Evolutionary conservation across 2,888 invertebrate genomes (phyloP).

Genomic region (Mythimna vitellina): DNA sequence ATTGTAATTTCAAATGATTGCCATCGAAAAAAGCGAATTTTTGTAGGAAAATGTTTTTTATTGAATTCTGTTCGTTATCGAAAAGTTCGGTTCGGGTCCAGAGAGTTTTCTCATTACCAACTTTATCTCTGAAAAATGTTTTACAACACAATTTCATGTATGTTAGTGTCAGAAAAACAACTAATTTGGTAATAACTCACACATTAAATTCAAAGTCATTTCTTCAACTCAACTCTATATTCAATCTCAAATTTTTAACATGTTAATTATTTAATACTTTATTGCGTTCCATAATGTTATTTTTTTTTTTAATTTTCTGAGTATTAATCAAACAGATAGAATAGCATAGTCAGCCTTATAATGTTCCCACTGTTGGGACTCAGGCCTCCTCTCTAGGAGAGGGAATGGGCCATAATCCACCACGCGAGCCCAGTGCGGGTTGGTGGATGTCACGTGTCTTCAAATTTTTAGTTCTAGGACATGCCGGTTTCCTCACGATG

Average conservation of each 20-base stretch:
- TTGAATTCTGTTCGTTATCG: constrained; percentile 9
- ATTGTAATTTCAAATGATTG: background rate
- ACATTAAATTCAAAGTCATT: background rate
- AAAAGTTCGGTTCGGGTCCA: constrained; percentile 19
- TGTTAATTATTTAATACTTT: background rate
- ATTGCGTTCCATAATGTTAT: too few relatives aligned
- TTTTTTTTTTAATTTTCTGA: too few relatives aligned
- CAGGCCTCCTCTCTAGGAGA: too few relatives aligned
- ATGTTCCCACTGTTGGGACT: too few relatives aligned
- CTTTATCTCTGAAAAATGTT: constrained; percentile 18
- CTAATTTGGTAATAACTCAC: background rate
- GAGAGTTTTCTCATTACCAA: constrained; percentile 36
- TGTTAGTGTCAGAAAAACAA: background rate
- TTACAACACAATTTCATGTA: constrained; percentile 1
- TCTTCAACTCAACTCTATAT: background rate
- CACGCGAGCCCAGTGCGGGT: too few relatives aligned
- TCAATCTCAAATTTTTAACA: too few relatives aligned
- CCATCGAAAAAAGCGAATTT: background rate
- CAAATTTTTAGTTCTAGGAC: too few relatives aligned
- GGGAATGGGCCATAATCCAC: too few relatives aligned
- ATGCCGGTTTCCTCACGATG: too few relatives aligned
- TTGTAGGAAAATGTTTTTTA: constrained; percentile 2
- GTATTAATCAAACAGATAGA: too few relatives aligned
- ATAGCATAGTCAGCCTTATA: too few relatives aligned
- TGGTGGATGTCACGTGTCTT: too few relatives aligned